A percentile compares a stretch with the other conserved stretches of the same genome.
Evolutionary conservation across 2,113 vertebrate genomes (phyloP).

Genomic region (Excalfactoria chinensis): DNA sequence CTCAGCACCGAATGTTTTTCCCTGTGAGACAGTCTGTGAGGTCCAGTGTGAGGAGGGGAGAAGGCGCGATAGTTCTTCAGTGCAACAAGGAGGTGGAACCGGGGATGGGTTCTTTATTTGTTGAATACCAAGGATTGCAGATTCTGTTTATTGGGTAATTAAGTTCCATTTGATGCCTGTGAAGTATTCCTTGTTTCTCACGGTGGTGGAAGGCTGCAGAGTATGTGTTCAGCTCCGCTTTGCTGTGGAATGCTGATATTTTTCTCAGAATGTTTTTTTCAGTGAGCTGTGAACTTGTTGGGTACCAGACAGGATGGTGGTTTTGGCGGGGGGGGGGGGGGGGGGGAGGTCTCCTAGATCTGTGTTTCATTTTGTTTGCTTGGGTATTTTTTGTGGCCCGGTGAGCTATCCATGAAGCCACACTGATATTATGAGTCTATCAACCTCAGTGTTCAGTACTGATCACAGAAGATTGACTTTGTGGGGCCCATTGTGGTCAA

Average conservation of each 20-base stretch:
- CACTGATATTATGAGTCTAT: background rate
- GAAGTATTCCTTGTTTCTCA: background rate
- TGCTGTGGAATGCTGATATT: background rate
- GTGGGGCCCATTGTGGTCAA: background rate
- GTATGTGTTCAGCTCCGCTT: background rate
- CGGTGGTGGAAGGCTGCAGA: background rate
- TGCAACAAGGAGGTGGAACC: background rate
- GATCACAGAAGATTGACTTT: background rate
- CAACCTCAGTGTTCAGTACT: background rate
- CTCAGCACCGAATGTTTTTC: conserved; percentile 26
- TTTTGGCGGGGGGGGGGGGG: too few species aligned
- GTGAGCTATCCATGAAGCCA: background rate
- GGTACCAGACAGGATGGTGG: background rate
- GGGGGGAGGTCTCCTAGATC: background rate
- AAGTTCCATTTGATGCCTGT: background rate
- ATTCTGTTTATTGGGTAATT: background rate
- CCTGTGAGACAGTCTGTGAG: conserved; percentile 3
- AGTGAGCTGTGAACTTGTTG: background rate
- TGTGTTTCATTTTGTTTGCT: background rate
- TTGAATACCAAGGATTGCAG: background rate
- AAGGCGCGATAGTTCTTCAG: background rate
- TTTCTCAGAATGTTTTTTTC: background rate
- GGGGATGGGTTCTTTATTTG: background rate
- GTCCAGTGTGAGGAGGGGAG: background rate
- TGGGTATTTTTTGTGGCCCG: background rate